Conservation (phyloP, 2,797 vertebrate genomes). For the Masticophis lateralis region DNA sequence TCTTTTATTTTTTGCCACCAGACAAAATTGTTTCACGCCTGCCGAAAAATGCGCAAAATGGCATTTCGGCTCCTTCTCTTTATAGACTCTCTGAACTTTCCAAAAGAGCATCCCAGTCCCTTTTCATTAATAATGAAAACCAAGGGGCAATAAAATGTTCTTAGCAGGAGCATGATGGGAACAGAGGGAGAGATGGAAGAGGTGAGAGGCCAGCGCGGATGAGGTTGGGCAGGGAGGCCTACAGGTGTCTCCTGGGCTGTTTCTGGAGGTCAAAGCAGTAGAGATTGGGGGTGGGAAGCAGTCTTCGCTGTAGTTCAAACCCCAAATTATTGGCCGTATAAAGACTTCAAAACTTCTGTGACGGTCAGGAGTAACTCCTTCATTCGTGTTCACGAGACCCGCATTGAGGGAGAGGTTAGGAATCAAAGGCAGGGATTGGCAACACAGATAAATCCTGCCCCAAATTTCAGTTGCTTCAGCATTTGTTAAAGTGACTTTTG, state of each 20-base stretch:
- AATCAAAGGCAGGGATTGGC: background rate
- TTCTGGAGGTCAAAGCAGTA: constrained; percentile 15
- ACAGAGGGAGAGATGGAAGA: constrained; percentile 39
- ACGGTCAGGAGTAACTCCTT: background rate
- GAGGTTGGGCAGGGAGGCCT: constrained; percentile 26
- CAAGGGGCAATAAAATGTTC: constrained; percentile 80
- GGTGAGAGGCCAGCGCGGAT: constrained; percentile 60
- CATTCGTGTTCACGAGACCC: background rate
- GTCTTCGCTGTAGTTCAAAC: background rate
- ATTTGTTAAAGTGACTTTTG: no score
- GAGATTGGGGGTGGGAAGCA: background rate
- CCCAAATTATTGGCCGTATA: background rate
- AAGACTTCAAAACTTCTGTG: background rate
- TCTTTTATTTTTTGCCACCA: constrained; percentile 67
- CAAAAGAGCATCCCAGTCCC: constrained; percentile 82
- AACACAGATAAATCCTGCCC: background rate
- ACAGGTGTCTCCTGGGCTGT: constrained; percentile 61
- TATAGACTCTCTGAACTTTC: constrained; percentile 86
- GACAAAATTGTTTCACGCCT: constrained; percentile 79
- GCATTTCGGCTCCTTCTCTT: constrained; percentile 81
- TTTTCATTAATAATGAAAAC: constrained; percentile 87
- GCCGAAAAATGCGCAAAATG: constrained; percentile 80
- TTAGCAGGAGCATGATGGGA: constrained; percentile 57
- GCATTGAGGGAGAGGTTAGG: background rate
- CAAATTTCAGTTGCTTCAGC: background rate